Conservation (phyloP, 2,797 vertebrate genomes). For the Geotrypetes seraphini region DNA sequence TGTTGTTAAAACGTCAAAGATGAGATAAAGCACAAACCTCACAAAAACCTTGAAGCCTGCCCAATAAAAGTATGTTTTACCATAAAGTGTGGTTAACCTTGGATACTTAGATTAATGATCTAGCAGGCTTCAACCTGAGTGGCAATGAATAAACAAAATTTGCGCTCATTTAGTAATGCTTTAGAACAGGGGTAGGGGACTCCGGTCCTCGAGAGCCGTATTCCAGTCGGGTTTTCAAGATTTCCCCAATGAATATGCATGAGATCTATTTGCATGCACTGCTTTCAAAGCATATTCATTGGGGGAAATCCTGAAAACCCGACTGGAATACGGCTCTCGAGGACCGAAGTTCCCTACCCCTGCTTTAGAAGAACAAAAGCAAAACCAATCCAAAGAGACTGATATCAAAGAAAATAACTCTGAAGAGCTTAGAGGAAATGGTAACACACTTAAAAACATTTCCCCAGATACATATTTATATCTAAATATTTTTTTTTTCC, state of each 20-base stretch:
- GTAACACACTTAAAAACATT: too few species aligned
- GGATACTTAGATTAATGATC: constrained; percentile 36
- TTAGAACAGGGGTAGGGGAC: too few species aligned
- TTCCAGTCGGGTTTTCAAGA: too few species aligned
- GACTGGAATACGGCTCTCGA: too few species aligned
- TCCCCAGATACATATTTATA: too few species aligned
- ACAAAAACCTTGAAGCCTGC: constrained; percentile 30
- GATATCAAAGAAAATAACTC: neutral
- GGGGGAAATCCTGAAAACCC: too few species aligned
- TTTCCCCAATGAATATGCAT: too few species aligned
- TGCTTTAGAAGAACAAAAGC: constrained; percentile 27
- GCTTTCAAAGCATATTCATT: too few species aligned
- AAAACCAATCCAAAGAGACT: constrained; percentile 17
- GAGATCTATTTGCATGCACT: too few species aligned
- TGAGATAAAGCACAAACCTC: constrained; percentile 25
- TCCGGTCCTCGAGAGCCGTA: too few species aligned
- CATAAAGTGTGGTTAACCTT: constrained; percentile 40
- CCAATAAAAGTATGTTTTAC: constrained; percentile 44
- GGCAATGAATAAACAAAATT: constrained; percentile 45
- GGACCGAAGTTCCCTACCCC: too few species aligned
- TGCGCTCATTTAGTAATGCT: constrained; percentile 33
- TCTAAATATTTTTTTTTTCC: too few species aligned
- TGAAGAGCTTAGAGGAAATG: neutral
- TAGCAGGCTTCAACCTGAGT: constrained; percentile 18
- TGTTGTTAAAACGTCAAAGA: constrained; percentile 42